Conservation (phyloP, 64 coral and sea anemone species). For the Actinia tenebrosa region DNA sequence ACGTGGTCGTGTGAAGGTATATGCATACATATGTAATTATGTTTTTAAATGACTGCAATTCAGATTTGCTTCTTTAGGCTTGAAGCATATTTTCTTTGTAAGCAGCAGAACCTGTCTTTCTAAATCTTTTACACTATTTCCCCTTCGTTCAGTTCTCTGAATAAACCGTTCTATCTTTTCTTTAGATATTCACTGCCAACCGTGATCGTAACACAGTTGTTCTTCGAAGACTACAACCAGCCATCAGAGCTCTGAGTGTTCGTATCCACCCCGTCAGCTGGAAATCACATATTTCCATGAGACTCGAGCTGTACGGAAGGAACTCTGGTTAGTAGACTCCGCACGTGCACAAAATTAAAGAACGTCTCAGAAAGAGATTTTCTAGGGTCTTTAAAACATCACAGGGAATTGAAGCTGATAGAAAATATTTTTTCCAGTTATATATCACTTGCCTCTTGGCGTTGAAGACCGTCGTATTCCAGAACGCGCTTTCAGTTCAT, state of each 20-base stretch:
- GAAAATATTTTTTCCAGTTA: not conserved
- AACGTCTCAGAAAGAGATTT: too few species aligned
- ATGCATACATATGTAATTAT: too few species aligned
- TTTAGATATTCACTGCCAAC: constrained; percentile 3
- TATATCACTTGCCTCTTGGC: not conserved
- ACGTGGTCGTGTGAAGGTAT: not conserved
- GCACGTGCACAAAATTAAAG: too few species aligned
- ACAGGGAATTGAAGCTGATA: not conserved
- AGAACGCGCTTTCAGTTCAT: not conserved
- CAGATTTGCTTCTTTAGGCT: too few species aligned
- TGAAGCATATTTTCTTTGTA: too few species aligned
- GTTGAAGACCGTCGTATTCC: constrained; percentile 26
- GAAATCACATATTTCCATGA: constrained; percentile 16
- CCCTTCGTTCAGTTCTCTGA: too few species aligned
- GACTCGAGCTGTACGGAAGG: constrained; percentile 11
- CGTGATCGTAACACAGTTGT: constrained; percentile 2
- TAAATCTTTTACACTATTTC: too few species aligned
- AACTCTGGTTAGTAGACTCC: not conserved
- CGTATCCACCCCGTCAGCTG: constrained; percentile 24
- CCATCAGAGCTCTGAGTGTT: not conserved
- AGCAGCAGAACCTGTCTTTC: too few species aligned
- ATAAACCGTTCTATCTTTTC: not conserved
- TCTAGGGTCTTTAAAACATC: too few species aligned
- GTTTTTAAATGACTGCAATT: too few species aligned
- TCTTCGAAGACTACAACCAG: not conserved